Conservation (phyloP, 1,140 invertebrate genomes). For the Drosophila kanapiae region DNA sequence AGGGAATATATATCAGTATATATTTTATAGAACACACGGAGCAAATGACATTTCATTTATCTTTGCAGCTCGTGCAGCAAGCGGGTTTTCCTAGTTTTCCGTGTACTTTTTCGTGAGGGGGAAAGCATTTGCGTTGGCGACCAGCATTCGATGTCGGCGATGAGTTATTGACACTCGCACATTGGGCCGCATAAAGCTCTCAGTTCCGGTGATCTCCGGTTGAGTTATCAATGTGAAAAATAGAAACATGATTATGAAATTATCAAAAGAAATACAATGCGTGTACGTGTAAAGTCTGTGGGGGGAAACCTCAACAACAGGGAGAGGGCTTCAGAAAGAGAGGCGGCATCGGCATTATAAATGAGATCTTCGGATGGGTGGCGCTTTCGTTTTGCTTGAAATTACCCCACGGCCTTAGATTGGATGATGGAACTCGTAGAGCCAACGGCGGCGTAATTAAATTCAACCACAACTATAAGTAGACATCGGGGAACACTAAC, state of each 20-base stretch:
- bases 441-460: slow-evolving; percentile 69
- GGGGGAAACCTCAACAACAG: not conserved
- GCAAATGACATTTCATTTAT: slow-evolving; percentile 79
- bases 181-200: slow-evolving; percentile 55
- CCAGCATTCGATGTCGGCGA: slow-evolving; percentile 60
- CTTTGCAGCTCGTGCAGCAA: slow-evolving; percentile 53
- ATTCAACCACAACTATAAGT: slow-evolving; percentile 38
- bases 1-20: slow-evolving; percentile 35
- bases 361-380: slow-evolving; percentile 60
- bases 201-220: slow-evolving; percentile 61
- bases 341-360: slow-evolving; percentile 3
- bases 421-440: slow-evolving; percentile 67
- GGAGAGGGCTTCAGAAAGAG: not conserved
- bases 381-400: slow-evolving; percentile 68
- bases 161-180: slow-evolving; percentile 66
- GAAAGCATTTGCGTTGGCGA: slow-evolving; percentile 44
- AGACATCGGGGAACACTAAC: not conserved
- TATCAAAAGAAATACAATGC: slow-evolving; percentile 48
- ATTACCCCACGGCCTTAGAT: slow-evolving; percentile 77
- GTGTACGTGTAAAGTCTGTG: slow-evolving; percentile 25
- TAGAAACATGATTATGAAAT: slow-evolving; percentile 82
- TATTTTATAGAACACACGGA: slow-evolving; percentile 15
- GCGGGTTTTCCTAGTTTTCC: slow-evolving; percentile 33
- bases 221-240: slow-evolving; percentile 74
- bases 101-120: slow-evolving; percentile 8